These are phyloP conservation scores for Argyrosomus japonicus DNA, from an alignment of 2,113 vertebrate genomes.

Conservation along the genomic window DNA sequence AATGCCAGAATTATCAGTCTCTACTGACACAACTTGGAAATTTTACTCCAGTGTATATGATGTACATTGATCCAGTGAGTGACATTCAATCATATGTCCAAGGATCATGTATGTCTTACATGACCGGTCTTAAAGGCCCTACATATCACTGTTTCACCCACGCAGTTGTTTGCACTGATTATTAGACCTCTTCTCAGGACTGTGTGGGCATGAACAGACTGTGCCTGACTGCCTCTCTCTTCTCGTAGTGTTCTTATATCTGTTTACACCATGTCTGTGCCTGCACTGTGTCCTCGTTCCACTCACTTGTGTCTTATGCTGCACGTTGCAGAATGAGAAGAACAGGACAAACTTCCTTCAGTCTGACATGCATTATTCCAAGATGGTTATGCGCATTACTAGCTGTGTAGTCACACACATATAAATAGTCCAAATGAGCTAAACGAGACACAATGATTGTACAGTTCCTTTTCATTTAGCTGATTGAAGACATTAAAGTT, in stretches of 20 bases:
- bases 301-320: not conserved
- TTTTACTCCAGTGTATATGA: not conserved
- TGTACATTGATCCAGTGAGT: not conserved
- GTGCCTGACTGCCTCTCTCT: not conserved
- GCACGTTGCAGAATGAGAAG: not conserved
- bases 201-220: conserved; percentile 36
- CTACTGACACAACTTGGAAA: not conserved
- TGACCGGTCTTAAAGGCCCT: conserved; percentile 4
- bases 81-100: conserved; percentile 5
- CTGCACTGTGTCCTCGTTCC: not conserved
- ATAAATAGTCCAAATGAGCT: not conserved
- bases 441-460: not conserved
- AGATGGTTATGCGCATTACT: not conserved
- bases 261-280: conserved; percentile 4
- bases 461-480: not conserved
- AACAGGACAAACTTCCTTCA: not conserved
- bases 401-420: not conserved
- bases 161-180: conserved; percentile 43
- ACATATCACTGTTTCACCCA: conserved; percentile 21
- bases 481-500: not conserved
- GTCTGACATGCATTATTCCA: not conserved
- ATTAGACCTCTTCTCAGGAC: conserved; percentile 23
- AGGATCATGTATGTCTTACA: conserved; percentile 8
- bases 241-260: not conserved
- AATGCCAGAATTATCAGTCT: not conserved